These are phyloP conservation scores for Bungarus multicinctus DNA, from an alignment of 2,113 vertebrate species.

Conservation along the genomic window DNA sequence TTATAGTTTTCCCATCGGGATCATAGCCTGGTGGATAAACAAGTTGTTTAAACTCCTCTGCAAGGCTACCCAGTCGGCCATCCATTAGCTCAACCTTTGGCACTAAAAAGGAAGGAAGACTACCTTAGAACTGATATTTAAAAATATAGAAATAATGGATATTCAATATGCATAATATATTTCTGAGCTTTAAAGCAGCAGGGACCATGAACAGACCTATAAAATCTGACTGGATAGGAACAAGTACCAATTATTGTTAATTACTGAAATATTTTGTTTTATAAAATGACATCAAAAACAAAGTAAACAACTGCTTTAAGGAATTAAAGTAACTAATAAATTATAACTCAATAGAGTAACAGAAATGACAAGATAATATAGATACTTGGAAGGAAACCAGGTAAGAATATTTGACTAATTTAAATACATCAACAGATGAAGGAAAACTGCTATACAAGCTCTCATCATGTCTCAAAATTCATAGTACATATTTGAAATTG, in stretches of 20 bases:
- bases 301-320: neutral
- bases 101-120: slow-evolving; percentile 68
- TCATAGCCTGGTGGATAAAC: slow-evolving; percentile 88
- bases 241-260: neutral
- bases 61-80: slow-evolving; percentile 78
- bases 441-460: neutral
- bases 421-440: neutral
- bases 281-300: neutral
- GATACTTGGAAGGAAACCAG: neutral
- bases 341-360: neutral
- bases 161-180: neutral
- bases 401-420: neutral
- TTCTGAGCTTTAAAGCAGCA: neutral
- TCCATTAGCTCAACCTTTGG: slow-evolving; percentile 87
- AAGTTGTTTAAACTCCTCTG: slow-evolving; percentile 86
- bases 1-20: slow-evolving; percentile 75
- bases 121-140: neutral
- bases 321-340: neutral
- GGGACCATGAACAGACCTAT: neutral
- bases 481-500: neutral
- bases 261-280: neutral
- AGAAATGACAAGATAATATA: neutral
- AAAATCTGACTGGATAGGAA: neutral
- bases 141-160: neutral
- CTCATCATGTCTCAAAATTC: neutral